Conservation (phyloP, 2,113 vertebrate species). For the Perca fluviatilis region DNA sequence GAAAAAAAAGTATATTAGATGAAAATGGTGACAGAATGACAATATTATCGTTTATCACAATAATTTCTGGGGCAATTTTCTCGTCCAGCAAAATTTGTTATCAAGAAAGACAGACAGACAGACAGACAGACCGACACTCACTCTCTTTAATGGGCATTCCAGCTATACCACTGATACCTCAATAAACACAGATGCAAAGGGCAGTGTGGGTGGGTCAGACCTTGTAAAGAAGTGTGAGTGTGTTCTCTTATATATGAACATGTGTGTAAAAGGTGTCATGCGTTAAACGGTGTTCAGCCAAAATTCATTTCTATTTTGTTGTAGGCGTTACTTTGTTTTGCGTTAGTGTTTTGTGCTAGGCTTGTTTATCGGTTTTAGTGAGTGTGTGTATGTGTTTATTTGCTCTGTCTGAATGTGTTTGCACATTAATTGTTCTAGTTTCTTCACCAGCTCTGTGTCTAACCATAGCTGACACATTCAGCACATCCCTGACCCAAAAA, state of each 20-base stretch:
- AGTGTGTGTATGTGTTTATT: not conserved
- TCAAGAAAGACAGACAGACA: too few species aligned
- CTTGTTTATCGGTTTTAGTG: not conserved
- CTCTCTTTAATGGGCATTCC: conserved; percentile 64
- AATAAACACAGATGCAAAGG: conserved; percentile 51
- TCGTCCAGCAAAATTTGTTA: too few species aligned
- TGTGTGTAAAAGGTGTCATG: conserved; percentile 8
- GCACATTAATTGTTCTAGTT: not conserved
- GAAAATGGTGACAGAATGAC: too few species aligned
- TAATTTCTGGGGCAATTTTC: too few species aligned
- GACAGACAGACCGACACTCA: not conserved
- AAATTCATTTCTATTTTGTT: not conserved
- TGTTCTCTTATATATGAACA: not conserved
- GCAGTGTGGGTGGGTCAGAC: conserved; percentile 30
- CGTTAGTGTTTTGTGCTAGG: not conserved
- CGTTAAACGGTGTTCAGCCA: not conserved
- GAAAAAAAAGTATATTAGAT: too few species aligned
- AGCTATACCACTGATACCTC: conserved; percentile 46
- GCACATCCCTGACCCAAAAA: conserved; percentile 62
- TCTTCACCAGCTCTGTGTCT: conserved; percentile 43
- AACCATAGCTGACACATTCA: conserved; percentile 67
- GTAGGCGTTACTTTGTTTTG: not conserved
- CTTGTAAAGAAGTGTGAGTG: conserved; percentile 30
- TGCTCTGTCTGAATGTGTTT: not conserved
- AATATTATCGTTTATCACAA: too few species aligned